A percentile compares a stretch with the other conserved stretches of the same genome.
Evolutionary conservation across 2,888 invertebrate genomes (phyloP).

Genomic region (Diadromus collaris): DNA sequence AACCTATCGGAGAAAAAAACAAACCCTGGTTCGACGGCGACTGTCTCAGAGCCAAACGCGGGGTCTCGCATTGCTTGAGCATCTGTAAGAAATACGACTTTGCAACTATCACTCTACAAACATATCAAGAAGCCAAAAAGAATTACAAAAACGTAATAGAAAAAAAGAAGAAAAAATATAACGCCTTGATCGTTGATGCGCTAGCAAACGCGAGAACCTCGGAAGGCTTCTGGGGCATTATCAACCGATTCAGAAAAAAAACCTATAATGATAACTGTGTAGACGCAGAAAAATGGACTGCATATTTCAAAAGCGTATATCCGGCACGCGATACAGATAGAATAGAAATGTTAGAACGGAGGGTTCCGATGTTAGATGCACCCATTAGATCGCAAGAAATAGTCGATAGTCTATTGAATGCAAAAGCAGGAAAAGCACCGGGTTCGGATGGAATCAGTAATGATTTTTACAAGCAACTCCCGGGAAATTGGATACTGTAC

Average conservation of each 20-base stretch:
- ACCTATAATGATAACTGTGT: background rate
- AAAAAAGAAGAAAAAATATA: background rate
- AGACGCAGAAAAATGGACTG: background rate
- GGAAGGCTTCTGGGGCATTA: background rate
- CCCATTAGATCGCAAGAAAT: constrained; percentile 8
- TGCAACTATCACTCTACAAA: background rate
- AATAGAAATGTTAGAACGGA: background rate
- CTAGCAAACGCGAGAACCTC: background rate
- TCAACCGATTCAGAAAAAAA: background rate
- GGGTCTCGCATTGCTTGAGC: background rate
- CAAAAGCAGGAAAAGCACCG: constrained; percentile 32
- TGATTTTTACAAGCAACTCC: constrained; percentile 23
- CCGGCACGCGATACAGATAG: background rate
- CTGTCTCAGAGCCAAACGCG: background rate
- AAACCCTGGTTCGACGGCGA: background rate
- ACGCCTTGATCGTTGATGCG: background rate
- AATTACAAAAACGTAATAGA: background rate
- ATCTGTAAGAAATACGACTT: background rate
- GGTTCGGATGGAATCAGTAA: constrained; percentile 39
- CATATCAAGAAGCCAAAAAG: background rate
- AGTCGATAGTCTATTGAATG: constrained; percentile 26
- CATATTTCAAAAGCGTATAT: background rate
- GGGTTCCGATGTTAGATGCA: background rate
- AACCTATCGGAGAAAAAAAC: background rate
- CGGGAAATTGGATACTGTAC: constrained; percentile 6